Base-by-base conservation (phyloP, 2,797 vertebrate genomes). In the Gymnocypris eckloni region DNA sequence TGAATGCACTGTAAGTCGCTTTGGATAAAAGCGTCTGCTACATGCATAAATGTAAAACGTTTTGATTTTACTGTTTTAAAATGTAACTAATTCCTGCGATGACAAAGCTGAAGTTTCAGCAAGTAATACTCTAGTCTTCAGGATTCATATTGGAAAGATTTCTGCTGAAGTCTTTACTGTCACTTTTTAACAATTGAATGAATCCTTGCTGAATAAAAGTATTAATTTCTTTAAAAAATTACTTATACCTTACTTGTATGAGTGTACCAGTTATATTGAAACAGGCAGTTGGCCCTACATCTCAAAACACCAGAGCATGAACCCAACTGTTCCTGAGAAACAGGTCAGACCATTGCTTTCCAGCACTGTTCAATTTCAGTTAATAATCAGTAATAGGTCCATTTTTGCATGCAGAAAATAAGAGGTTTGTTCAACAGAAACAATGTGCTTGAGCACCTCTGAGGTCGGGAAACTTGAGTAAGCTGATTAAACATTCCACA, bases 401-500 rank as follows among this genome's bases (percentile, higher is more conserved):
- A 64, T 25, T n/a, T 28, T 6, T 61, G 45, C 45, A 86, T 84
- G 52, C 48, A 82, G 25, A 43, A 66, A 61, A 56, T 39, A 76
- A 67, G 85, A 59, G 67, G 61, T 64, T 48, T 69, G 45, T 85
- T 87, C 52, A 77, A 86, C 75, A 80, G 25, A 61, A 75, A 50
- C 28, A 83, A 61, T 71, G 78, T 72, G 48, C 69, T 52, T 54
- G 52, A 33, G 41, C 11, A 79, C 66, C 28, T 81, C 45, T 61
- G 82, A 83, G 59, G 37, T 79, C 73, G 15, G 33, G 85, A 89
- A 88, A 87, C 80, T 76, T 20, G 83, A 87, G 70, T 88, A 89
- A 90, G 85, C 71, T 52, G 86, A 90, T 90, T 89, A 89, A 89
- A 83, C 86, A 89, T 89, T 90, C 85, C 79, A 79, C 37, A 67